phyloP scores from a whole-genome alignment of 2,113 vertebrate species.

The Oxygymnocypris stewartii region DNA sequence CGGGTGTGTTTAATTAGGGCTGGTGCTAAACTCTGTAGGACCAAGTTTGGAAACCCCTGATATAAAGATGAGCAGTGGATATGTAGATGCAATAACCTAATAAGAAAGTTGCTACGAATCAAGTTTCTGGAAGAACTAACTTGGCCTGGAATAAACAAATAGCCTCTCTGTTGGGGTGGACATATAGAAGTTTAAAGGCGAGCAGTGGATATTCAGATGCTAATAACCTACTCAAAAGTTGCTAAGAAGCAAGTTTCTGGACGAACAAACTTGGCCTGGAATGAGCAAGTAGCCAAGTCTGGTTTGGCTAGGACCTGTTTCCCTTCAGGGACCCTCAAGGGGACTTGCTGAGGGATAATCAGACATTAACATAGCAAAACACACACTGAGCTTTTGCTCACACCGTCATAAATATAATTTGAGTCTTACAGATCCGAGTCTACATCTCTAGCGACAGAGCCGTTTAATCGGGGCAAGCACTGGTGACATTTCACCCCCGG shows the following conservation, averaged over 20 bases:
- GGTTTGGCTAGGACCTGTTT: neutral
- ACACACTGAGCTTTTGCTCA: neutral
- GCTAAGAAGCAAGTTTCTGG: neutral
- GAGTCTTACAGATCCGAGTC: neutral
- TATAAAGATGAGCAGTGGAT: too few species aligned
- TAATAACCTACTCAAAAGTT: neutral
- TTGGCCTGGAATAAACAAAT: neutral
- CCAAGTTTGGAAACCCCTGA: too few species aligned
- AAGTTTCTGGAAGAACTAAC: neutral
- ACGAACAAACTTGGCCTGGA: neutral
- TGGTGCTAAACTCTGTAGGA: too few species aligned
- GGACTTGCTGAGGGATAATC: neutral
- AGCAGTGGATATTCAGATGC: neutral
- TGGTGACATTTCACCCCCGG: slow-evolving; percentile 1
- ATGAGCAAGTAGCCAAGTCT: neutral
- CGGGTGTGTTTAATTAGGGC: too few species aligned
- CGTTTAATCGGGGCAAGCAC: slow-evolving; percentile 8
- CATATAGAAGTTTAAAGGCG: neutral
- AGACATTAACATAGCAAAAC: slow-evolving; percentile 8
- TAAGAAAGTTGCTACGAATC: neutral
- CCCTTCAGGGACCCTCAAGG: slow-evolving; percentile 2
- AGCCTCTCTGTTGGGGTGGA: neutral
- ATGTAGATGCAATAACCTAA: neutral
- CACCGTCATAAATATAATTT: neutral
- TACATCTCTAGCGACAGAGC: neutral